Percentiles rank a stretch among this genome's conserved stretches.
Conservation (phyloP, 2,888 invertebrate genomes). For the Glyphotaelius pellucidus region DNA sequence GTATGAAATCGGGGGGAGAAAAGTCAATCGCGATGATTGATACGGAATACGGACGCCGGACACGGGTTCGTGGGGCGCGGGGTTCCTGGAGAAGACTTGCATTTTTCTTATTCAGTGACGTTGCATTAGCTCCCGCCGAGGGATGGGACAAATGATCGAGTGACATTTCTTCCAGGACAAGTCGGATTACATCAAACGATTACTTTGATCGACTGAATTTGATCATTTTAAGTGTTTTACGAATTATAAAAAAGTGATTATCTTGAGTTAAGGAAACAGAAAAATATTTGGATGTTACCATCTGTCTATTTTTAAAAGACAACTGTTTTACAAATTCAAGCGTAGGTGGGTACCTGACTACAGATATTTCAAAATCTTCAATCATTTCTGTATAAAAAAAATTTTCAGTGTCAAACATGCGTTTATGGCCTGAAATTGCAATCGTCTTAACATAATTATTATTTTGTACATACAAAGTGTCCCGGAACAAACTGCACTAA, state of each 20-base stretch:
- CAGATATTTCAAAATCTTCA: neutral
- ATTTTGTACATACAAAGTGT: too few relatives aligned
- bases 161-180: slow-evolving; percentile 13
- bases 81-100: slow-evolving; percentile 51
- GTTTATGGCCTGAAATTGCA: too few relatives aligned
- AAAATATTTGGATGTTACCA: neutral
- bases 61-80: slow-evolving; percentile 7
- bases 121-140: slow-evolving; percentile 58
- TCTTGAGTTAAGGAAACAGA: neutral
- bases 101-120: slow-evolving; percentile 66
- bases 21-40: slow-evolving; percentile 66
- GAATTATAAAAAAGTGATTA: neutral
- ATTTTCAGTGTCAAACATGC: too few relatives aligned
- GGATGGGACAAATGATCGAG: slow-evolving; percentile 26
- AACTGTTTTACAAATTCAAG: too few relatives aligned
- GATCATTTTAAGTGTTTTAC: neutral
- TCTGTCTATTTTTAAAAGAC: too few relatives aligned
- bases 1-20: slow-evolving; percentile 64
- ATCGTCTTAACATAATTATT: too few relatives aligned
- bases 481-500: too few relatives aligned
- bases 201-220: neutral
- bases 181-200: neutral
- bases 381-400: too few relatives aligned
- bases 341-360: neutral
- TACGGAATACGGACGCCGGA: slow-evolving; percentile 60